Percentiles rank a stretch among this genome's conserved stretches.
Evolutionary conservation across 2,797 vertebrate genomes (phyloP).

Genomic region (Octomys mimax): DNA sequence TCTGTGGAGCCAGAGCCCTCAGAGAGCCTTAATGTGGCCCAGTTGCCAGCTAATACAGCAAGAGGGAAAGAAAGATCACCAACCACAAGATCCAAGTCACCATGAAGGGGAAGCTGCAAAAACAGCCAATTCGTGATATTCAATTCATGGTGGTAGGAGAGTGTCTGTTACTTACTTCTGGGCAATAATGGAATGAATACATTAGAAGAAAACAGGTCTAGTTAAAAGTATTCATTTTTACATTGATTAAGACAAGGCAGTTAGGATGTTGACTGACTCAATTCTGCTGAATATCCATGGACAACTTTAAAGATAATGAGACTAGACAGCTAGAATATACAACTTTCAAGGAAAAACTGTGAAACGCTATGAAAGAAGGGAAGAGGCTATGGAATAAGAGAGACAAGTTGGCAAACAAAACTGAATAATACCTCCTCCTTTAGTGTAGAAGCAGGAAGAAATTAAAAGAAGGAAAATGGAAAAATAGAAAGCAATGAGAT

Average conservation of each 20-base stretch:
- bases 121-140: neutral
- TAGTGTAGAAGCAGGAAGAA: conserved; percentile 30
- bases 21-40: too few species aligned
- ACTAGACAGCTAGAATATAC: neutral
- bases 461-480: neutral
- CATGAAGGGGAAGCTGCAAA: neutral
- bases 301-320: neutral
- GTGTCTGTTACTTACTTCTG: neutral
- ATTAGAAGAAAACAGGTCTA: neutral
- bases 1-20: neutral
- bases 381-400: neutral
- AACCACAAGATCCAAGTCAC: neutral
- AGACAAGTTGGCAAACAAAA: neutral
- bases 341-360: neutral
- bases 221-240: neutral
- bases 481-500: neutral
- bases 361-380: neutral
- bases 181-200: neutral
- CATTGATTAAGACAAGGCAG: neutral
- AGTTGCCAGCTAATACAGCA: neutral
- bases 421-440: neutral
- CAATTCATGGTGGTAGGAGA: neutral
- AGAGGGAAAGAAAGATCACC: neutral
- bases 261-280: neutral
- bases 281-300: neutral